These are phyloP conservation scores for Oncorhynchus masou DNA, from an alignment of 2,113 vertebrate species.

Conservation along the genomic window DNA sequence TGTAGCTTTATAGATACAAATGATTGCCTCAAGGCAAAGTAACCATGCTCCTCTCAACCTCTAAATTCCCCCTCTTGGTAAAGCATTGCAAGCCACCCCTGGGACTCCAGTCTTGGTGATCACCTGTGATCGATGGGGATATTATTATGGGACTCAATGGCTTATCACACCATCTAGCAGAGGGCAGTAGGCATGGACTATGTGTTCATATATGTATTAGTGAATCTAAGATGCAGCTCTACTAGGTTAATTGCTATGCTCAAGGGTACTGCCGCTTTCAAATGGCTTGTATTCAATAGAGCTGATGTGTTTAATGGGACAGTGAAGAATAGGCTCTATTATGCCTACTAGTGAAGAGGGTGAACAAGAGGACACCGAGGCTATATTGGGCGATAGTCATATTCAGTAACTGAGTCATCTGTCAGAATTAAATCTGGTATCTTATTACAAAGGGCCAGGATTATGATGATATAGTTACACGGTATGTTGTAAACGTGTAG, in stretches of 20 bases:
- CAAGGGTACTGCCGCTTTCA: conserved; percentile 27
- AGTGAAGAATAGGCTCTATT: conserved; percentile 26
- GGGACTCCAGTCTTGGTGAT: neutral
- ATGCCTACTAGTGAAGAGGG: conserved; percentile 1
- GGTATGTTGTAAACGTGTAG: too few relatives aligned
- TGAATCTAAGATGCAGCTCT: conserved; percentile 18
- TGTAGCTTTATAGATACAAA: neutral
- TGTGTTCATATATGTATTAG: conserved; percentile 5
- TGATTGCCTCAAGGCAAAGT: neutral
- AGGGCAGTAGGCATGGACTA: neutral
- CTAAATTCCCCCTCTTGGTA: neutral
- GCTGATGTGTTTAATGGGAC: conserved; percentile 28
- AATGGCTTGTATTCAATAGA: conserved; percentile 21
- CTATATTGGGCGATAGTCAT: neutral
- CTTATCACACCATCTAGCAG: neutral
- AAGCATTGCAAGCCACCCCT: neutral
- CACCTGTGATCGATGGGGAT: neutral
- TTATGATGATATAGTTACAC: too few relatives aligned
- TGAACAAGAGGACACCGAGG: conserved; percentile 26
- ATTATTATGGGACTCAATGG: neutral
- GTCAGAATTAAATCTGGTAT: neutral
- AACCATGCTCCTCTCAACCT: neutral
- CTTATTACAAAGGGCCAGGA: neutral
- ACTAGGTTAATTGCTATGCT: conserved; percentile 25
- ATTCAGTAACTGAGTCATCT: neutral